A percentile compares a stretch with the other conserved stretches of the same genome.
phyloP scores from a whole-genome alignment of 2,113 vertebrate genomes.

The Hippoglossus stenolepis region DNA sequence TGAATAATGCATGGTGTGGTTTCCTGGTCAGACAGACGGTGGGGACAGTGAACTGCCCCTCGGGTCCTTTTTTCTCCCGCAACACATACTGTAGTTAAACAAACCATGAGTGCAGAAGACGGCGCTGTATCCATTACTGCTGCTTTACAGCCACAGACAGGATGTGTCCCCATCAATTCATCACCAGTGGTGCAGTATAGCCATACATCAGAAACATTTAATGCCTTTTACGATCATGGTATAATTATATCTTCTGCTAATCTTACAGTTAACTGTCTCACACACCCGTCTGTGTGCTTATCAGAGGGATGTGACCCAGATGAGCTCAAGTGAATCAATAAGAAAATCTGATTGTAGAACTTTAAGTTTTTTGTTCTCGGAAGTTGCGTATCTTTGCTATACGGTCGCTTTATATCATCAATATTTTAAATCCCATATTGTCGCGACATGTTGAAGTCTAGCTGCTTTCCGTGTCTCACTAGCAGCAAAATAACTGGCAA shows the following conservation, averaged over 20 bases:
- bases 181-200: not conserved
- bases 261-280: not conserved
- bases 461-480: not conserved
- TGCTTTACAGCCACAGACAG: conserved; percentile 33
- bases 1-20: conserved; percentile 78
- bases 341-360: not conserved
- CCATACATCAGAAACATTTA: not conserved
- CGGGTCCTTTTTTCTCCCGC: conserved; percentile 32
- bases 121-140: conserved; percentile 37
- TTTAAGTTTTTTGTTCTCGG: not conserved
- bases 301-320: not conserved
- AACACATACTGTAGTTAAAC: conserved; percentile 67
- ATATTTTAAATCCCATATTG: not conserved
- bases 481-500: conserved; percentile 9
- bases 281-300: not conserved
- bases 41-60: conserved; percentile 56
- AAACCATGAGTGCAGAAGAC: conserved; percentile 54
- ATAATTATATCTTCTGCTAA: not conserved
- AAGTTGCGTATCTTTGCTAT: not conserved
- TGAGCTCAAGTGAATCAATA: not conserved
- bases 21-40: conserved; percentile 74
- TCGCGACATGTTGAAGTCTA: not conserved
- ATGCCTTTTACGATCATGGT: not conserved
- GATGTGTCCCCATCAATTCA: conserved; percentile 37
- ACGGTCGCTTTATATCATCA: too few relatives aligned